Percentiles rank a stretch among this genome's conserved stretches.
Evolutionary conservation across 2,888 invertebrate genomes (phyloP).

Genomic region (Cancer borealis): DNA sequence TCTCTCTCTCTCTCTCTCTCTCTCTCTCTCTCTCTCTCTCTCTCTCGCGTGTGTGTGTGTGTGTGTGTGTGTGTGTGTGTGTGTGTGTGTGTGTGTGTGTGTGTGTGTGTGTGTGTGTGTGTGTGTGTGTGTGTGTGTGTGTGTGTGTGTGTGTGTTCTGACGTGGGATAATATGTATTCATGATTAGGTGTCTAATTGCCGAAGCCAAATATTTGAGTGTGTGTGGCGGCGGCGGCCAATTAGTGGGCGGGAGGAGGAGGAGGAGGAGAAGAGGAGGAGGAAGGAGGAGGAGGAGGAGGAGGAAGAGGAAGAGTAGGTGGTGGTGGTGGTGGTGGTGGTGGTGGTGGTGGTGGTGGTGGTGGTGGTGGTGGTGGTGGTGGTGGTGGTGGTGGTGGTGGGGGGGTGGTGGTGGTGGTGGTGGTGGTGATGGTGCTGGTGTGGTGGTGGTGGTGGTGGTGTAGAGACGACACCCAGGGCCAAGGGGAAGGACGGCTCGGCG

Average conservation of each 20-base stretch:
- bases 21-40: no score
- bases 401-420: not conserved
- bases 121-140: conserved; percentile 40
- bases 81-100: conserved; percentile 30
- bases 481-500: not conserved
- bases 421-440: not conserved
- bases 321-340: not conserved
- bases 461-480: not conserved
- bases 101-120: conserved; percentile 39
- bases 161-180: conserved; percentile 23
- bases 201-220: conserved; percentile 32
- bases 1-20: not conserved
- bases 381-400: not conserved
- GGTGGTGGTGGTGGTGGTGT: not conserved
- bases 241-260: not conserved
- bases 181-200: conserved; percentile 40
- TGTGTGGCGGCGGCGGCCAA: conserved; percentile 5
- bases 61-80: conserved; percentile 10
- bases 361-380: not conserved
- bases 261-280: not conserved
- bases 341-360: not conserved
- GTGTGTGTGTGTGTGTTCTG: conserved; percentile 18
- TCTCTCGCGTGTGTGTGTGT: not conserved
- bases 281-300: not conserved
- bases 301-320: not conserved